Evolutionary conservation across 2,797 vertebrate genomes (phyloP), one percentile per base, ranked within the genome.

Genomic region (Varecia variegata): DNA sequence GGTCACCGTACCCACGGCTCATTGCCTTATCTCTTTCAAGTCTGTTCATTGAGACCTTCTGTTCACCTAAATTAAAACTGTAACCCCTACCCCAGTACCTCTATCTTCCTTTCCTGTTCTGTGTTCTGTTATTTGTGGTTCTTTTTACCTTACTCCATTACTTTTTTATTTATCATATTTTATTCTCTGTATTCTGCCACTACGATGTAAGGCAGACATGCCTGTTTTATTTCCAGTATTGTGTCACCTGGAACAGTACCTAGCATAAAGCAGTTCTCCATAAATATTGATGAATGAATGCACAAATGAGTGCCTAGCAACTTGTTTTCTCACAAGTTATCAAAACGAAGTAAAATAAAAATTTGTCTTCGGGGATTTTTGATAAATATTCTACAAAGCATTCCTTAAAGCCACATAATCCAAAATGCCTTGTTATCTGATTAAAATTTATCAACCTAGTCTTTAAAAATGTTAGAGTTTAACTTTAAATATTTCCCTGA

Each of bases 401-500:
- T 32, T 96, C 13, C 85, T 94, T 35, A 0, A 94, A 91, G 18
- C 43, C 76, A 91, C 21, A 62, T 74, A 68, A 88, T 67, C 70
- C 79, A 88, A 88, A 68, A 94, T 86, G 58, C 18, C 60, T 90
- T 85, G 54, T 82, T 88, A 94, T 67, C 30, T 79, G 88, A 93
- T 85, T 95, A 62, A 95, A 94, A 95, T 77, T 70, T 15, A 83
- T 79, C 45, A 82, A 12, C 27, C 45, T 83, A 74, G 21, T 74
- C 62, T 86, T 86, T 86, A 83, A 93, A 94, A 56, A 85, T 56
- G 18, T 58, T 81, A 3, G 32, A 43, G 2, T 80, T 81, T 95
- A 92, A 35, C 93, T 73, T 89, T 88, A 87, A 93, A 68, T 68
- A 70, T 77, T 93, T 96, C 83, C 77, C n/a, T 91, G 18, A 85